These are phyloP conservation scores for Hyles euphorbiae DNA, from an alignment of 1,140 invertebrate genomes.

Conservation along the genomic window DNA sequence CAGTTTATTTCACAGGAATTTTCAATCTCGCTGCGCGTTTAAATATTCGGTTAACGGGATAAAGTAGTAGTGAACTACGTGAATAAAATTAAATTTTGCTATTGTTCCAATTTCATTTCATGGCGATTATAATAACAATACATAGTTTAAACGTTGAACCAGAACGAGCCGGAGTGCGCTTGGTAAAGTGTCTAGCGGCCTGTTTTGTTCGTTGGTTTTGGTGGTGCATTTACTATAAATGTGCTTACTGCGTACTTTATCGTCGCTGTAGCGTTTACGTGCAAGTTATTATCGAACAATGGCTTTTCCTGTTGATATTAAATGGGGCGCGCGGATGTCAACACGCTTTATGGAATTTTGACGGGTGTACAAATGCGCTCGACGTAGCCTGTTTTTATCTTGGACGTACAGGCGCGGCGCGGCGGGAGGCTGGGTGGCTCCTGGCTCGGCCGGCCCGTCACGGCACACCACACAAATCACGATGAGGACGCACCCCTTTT, in stretches of 20 bases:
- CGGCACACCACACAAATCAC: conserved; percentile 45
- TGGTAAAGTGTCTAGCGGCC: conserved; percentile 12
- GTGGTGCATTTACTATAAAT: conserved; percentile 15
- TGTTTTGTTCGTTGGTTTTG: conserved; percentile 19
- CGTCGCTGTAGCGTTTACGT: conserved; percentile 14
- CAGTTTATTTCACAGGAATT: background rate
- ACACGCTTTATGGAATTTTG: conserved; percentile 18
- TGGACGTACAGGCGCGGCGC: conserved; percentile 19
- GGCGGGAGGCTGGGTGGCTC: conserved; percentile 4
- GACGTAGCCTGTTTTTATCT: conserved; percentile 30
- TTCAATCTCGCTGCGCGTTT: background rate
- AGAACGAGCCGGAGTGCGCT: conserved; percentile 3
- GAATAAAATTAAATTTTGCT: conserved; percentile 2
- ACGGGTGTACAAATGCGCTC: conserved; percentile 12
- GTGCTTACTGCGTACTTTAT: conserved; percentile 4
- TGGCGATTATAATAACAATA: conserved; percentile 8
- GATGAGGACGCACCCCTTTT: conserved; percentile 34
- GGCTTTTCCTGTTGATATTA: conserved; percentile 8
- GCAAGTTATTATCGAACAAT: conserved; percentile 11
- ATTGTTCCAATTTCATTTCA: conserved; percentile 10
- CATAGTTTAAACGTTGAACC: conserved; percentile 8
- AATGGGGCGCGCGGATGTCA: conserved; percentile 3
- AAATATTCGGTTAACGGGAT: background rate
- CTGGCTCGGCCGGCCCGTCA: conserved; percentile 10
- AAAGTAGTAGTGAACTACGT: conserved; percentile 3